Conservation (phyloP, 2,888 invertebrate genomes). For the Myopa tessellatipennis region DNA sequence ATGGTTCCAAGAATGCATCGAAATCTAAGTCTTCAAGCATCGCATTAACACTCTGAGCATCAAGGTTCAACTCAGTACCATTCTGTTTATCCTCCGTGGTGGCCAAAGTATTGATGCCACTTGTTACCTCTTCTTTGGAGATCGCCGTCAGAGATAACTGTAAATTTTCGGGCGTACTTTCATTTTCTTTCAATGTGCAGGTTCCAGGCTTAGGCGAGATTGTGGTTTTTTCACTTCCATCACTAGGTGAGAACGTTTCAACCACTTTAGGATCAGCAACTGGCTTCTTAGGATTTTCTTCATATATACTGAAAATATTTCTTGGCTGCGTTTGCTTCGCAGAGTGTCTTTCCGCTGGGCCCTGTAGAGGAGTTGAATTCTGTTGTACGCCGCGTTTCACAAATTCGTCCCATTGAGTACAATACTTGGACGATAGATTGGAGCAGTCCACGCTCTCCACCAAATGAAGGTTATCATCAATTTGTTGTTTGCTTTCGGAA, state of each 20-base stretch:
- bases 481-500: background rate
- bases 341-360: background rate
- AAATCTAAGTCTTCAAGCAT: conserved; percentile 54
- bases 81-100: background rate
- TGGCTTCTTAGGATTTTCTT: too few species aligned
- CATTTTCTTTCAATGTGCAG: background rate
- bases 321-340: background rate
- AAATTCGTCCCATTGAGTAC: conserved; percentile 53
- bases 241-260: too few species aligned
- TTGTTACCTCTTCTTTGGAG: background rate
- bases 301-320: too few species aligned
- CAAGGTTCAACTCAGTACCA: background rate
- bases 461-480: background rate
- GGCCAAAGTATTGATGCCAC: background rate
- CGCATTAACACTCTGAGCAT: background rate
- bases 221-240: too few species aligned
- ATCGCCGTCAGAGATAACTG: background rate
- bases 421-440: conserved; percentile 46
- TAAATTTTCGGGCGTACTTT: conserved; percentile 28
- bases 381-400: background rate
- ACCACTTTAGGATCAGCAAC: too few species aligned
- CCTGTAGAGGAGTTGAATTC: conserved; percentile 22
- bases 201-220: too few species aligned
- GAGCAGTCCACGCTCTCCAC: background rate
- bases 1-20: conserved; percentile 70